phyloP scores from a whole-genome alignment of 2,888 invertebrate genomes.

The Leptinotarsa haldemani region DNA sequence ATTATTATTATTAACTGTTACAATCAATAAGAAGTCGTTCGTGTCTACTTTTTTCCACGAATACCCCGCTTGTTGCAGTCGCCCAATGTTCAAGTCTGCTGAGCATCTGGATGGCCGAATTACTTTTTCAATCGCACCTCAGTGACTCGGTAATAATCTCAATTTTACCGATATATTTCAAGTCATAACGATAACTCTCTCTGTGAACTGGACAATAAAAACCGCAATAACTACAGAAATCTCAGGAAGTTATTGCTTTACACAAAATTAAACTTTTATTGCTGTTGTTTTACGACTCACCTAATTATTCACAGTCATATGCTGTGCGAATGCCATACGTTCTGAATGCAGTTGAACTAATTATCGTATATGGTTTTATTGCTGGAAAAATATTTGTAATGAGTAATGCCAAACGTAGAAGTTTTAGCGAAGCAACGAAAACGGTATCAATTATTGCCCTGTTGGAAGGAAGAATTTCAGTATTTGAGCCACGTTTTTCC shows the following conservation, averaged over 20 bases:
- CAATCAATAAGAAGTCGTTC: background rate
- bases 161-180: background rate
- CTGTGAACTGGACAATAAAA: conserved; percentile 12
- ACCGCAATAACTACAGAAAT: conserved; percentile 12
- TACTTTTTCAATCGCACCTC: background rate
- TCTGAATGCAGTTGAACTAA: background rate
- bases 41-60: background rate
- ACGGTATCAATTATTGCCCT: background rate
- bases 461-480: background rate
- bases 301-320: conserved; percentile 13
- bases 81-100: conserved; percentile 1
- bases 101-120: background rate
- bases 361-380: conserved; percentile 4
- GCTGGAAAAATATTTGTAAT: conserved; percentile 6
- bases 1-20: too few species aligned
- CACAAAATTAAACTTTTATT: conserved; percentile 19
- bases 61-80: background rate
- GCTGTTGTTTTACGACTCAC: conserved; percentile 8
- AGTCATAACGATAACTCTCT: conserved; percentile 13
- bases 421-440: background rate
- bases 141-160: conserved; percentile 10
- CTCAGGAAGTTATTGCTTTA: conserved; percentile 16
- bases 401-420: background rate
- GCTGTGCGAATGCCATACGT: background rate
- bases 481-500: background rate